Percentiles rank a stretch among this genome's conserved stretches.
phyloP scores from a whole-genome alignment of 2,113 vertebrate genomes.

The Pteronura brasiliensis region DNA sequence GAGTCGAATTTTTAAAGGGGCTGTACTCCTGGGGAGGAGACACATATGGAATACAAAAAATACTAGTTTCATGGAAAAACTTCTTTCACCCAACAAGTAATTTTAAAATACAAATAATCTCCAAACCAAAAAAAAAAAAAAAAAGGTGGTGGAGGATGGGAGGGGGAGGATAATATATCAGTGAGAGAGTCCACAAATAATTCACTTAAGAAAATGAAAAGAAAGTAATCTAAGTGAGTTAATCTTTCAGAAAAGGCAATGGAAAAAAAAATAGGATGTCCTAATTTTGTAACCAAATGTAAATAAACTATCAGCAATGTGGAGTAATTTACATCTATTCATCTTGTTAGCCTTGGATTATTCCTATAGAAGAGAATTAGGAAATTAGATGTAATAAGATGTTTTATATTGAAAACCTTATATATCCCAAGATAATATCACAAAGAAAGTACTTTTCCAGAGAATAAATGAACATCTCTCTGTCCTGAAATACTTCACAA shows the following conservation, averaged over 20 bases:
- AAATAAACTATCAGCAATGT: not conserved
- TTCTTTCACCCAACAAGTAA: not conserved
- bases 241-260: not conserved
- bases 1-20: not conserved
- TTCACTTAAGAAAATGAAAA: not conserved
- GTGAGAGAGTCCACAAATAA: not conserved
- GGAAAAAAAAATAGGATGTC: not conserved
- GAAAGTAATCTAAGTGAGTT: not conserved
- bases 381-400: not conserved
- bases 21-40: not conserved
- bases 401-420: not conserved
- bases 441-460: not conserved
- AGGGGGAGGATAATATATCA: not conserved
- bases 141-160: not conserved
- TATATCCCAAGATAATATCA: not conserved
- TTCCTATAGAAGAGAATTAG: not conserved
- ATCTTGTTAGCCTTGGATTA: not conserved
- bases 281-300: not conserved
- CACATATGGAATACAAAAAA: not conserved
- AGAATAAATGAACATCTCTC: not conserved
- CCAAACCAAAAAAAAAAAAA: not conserved
- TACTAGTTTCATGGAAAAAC: not conserved
- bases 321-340: not conserved
- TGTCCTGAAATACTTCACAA: slow-evolving; percentile 4
- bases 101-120: slow-evolving; percentile 7